A percentile compares a stretch with the other conserved stretches of the same genome.
Evolutionary conservation across 53 echinoderm and acorn worm genomes (phyloP).

Genomic region (Crossaster papposus): DNA sequence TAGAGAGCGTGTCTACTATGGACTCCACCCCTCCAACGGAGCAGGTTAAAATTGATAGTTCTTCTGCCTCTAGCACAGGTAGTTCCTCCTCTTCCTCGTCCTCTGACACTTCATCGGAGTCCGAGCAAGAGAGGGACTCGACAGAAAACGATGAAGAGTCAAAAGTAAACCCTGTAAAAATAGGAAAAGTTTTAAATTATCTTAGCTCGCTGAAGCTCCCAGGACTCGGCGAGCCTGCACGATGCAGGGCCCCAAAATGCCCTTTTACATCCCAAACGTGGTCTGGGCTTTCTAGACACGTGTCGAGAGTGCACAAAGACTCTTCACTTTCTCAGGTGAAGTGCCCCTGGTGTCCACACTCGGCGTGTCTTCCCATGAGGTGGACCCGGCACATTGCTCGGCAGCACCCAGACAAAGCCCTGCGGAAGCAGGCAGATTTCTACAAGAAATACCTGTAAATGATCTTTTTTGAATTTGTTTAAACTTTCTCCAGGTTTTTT

Average conservation of each 20-base stretch:
- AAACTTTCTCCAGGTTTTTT: neutral
- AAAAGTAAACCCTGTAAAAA: neutral
- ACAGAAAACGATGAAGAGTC: neutral
- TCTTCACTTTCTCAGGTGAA: neutral
- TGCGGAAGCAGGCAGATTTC: neutral
- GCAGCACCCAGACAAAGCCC: neutral
- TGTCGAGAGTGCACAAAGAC: neutral
- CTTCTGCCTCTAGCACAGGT: neutral
- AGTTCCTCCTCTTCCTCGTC: neutral
- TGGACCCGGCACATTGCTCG: neutral
- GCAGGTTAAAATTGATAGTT: neutral
- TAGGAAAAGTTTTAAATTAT: neutral
- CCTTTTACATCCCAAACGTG: neutral
- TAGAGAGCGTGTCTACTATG: neutral
- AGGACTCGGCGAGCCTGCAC: neutral
- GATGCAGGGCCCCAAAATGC: neutral
- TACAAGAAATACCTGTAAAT: neutral
- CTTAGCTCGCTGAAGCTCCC: neutral
- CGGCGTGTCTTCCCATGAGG: neutral
- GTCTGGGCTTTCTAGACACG: neutral
- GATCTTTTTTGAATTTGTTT: neutral
- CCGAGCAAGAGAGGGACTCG: neutral
- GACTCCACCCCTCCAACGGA: neutral
- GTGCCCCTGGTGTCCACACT: neutral
- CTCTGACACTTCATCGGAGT: neutral